Percentiles rank a stretch among this genome's conserved stretches.
Evolutionary conservation across 2,888 invertebrate species (phyloP).

Genomic region (Sphaerophoria rueppellii): DNA sequence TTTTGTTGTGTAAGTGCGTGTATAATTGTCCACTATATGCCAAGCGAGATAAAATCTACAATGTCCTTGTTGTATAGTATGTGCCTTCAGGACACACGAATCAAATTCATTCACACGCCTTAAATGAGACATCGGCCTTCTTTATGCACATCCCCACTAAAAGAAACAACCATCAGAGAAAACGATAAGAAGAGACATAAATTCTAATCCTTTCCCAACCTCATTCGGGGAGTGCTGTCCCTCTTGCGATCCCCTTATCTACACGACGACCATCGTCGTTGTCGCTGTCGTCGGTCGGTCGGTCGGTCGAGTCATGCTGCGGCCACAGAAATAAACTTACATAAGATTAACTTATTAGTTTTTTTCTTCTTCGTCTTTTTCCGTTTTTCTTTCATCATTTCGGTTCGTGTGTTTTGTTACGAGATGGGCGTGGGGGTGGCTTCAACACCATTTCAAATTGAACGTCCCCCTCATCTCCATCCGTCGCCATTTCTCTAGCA

Average conservation of each 20-base stretch:
- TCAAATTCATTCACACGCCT: neutral
- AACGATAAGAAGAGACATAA: neutral
- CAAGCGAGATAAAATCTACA: constrained; percentile 16
- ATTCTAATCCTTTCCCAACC: constrained; percentile 35
- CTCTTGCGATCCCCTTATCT: neutral
- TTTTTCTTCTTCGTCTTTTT: constrained; percentile 19
- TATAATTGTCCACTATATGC: constrained; percentile 43
- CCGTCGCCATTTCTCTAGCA: neutral
- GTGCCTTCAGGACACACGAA: constrained; percentile 17
- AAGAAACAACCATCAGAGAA: neutral
- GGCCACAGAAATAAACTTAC: constrained; percentile 50
- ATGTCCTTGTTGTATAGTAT: neutral
- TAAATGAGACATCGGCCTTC: constrained; percentile 32
- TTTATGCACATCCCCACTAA: constrained; percentile 16
- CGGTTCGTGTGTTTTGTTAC: neutral
- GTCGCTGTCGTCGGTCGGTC: no score
- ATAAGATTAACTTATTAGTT: constrained; percentile 69
- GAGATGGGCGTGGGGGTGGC: neutral
- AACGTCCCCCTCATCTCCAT: neutral
- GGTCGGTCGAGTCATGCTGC: constrained; percentile 11
- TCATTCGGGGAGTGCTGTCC: constrained; percentile 36
- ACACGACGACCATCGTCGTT: neutral
- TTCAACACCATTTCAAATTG: neutral
- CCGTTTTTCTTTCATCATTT: neutral
- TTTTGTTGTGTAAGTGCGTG: constrained; percentile 60